Percentiles rank a stretch among this genome's conserved stretches.
These are phyloP conservation scores for Periophthalmus modestus DNA, from an alignment of 2,113 vertebrate species.

Conservation along the genomic window DNA sequence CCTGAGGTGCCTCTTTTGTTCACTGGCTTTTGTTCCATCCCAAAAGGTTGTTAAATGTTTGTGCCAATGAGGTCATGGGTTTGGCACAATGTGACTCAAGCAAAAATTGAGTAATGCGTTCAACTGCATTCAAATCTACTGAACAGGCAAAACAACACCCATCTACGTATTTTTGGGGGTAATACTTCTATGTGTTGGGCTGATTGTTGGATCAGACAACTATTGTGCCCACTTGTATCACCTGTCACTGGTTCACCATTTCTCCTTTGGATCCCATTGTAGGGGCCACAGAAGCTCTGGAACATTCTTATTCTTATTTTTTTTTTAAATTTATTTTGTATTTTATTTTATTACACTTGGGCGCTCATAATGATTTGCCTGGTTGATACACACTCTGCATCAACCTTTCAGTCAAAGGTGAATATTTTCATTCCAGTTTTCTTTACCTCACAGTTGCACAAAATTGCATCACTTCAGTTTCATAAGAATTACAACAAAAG, in stretches of 20 bases:
- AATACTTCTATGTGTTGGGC: not conserved
- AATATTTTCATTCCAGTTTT: not conserved
- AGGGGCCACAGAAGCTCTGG: not conserved
- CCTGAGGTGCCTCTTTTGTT: conserved; percentile 37
- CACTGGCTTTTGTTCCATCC: conserved; percentile 32
- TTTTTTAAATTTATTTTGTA: not conserved
- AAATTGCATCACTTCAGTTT: not conserved
- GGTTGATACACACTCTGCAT: not conserved
- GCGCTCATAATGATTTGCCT: not conserved
- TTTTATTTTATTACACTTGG: not conserved
- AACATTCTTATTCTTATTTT: too few relatives aligned
- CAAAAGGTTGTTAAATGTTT: conserved; percentile 40
- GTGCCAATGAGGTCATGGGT: conserved; percentile 31
- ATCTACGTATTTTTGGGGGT: not conserved
- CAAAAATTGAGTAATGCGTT: conserved; percentile 11
- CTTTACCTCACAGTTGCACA: not conserved
- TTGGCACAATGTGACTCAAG: conserved; percentile 11
- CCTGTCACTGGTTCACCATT: not conserved
- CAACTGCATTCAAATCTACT: not conserved
- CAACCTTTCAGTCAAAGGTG: not conserved
- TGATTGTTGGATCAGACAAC: not conserved
- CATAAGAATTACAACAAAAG: not conserved
- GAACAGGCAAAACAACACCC: not conserved
- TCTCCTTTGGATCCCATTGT: not conserved
- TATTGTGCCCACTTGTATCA: not conserved